Evolutionary conservation across 2,797 vertebrate genomes (phyloP), one percentile per base, ranked within the genome.

Genomic region (Acomys russatus): DNA sequence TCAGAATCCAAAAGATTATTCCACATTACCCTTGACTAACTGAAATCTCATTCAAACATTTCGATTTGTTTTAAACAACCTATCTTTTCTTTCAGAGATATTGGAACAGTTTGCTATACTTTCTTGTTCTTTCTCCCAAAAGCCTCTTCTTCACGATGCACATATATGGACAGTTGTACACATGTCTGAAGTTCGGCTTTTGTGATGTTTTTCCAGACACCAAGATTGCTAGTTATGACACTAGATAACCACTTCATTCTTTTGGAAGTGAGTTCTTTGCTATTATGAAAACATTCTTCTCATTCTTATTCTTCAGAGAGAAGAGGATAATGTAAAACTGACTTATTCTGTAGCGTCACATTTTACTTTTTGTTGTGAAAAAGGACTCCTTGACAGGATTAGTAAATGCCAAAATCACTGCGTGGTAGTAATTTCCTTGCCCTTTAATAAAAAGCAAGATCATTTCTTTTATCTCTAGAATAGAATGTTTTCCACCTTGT

Each of bases 321-420:
- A 96, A 82, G 3, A 94, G 22, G 83, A 91, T 95, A 96, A 78
- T 91, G 51, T 12, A 92, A 93, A 94, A 86, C 38, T 93, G 80
- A 95, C 79, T 95, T 92, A 76, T 78, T 94, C 59, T 71, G 8
- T 14, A 28, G 44, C 51, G 76, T 9, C 54, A 59, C 73, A 49
- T 79, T 79, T 94, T 95, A 92, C 1, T 44, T 95, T 96, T 88
- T 92, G 17, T 35, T 64, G 15, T 61, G 51, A 25, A 71, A 95
- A 91, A 88, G 22, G 82, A 76, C 30, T 56, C 90, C 33, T 94
- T 96, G 66, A 94, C 59, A 96, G 71, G 18, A 83, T 76, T 91
- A 68, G 23, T 88, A 73, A 90, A 92, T 20, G 71, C 44, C 64
- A 49, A 89, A 83, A 83, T 64, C 80, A 35, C 56, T 78, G 20